Base-by-base conservation (phyloP, 2,113 vertebrate genomes). In the Chitala chitala region DNA sequence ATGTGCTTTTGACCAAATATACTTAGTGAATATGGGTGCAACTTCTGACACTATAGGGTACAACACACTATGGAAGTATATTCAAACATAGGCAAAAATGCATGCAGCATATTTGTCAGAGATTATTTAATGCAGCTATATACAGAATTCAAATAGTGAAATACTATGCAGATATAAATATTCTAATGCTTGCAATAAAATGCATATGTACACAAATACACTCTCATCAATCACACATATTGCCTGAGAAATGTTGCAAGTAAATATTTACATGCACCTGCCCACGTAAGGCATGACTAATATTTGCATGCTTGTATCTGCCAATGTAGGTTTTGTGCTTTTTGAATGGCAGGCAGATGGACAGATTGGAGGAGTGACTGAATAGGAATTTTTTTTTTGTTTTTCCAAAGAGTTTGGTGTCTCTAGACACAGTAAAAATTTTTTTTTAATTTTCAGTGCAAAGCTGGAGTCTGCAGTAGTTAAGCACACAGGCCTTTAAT, bases 11-110 rank as follows among this genome's bases (percentile, higher is more conserved):
- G 69, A 54, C 50, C 69, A 54, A 53, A 54, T 36, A 38, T 55
- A 70, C 40, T 55, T 55, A 54, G 50, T 26, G 33, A 71, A 40
- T 40, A 24, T 15, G 20, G 24, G 55, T 55, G 31, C 31, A 71
- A 36, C 66, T 51, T 3, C 10, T 12, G 8, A 68, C 4, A 54
- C 29, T 7, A 13, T 54, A 36, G 33, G 44, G 10, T 58, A n/a
- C 4, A 31, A 26, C 26, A 33, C 51, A 10, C 33, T 36, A 70
- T 70, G 36, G 22, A 48, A 44, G 40, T 22, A 22, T 58, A 58
- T 72, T 33, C 38, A 29, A 72, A 44, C 13, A 72, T 72, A n/a
- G n/a, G n/a, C n/a, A n/a, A n/a, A n/a, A n/a, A 58, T 72, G 70
- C 70, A 58, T 13, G 40, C 13, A 26, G 44, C 44, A 36, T 72